Evolutionary conservation across 2,888 invertebrate genomes (phyloP), one percentile per base, ranked within the genome.

Genomic region (Cloeon dipterum): DNA sequence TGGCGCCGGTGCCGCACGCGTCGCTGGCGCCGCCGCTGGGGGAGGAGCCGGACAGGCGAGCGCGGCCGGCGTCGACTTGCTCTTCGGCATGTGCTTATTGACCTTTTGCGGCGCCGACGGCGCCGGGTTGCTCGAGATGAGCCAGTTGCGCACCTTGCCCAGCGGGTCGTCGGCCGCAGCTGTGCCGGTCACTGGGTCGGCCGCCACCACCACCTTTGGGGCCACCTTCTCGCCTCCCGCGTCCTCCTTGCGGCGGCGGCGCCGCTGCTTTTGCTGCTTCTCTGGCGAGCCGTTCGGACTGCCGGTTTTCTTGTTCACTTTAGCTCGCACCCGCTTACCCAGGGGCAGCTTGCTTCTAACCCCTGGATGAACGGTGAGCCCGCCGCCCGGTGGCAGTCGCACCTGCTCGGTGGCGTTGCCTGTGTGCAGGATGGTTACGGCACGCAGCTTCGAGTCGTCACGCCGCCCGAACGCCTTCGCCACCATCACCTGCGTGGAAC

Each of bases 341-440:
- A 86, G 66, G 29, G 86, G 86, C 40, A 86, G 65, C 58, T 85
- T 85, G 35, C 82, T 77, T 44, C 83, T 72, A 43, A 85, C 73
- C 42, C 78, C 59, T 1, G 65, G 85, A 51, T 88, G 85, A 3
- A 86, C 77, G 43, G 81, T 82, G 23, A 77, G 66, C 36, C 77
- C 72, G 42, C 74, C 77, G 42, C 65, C 65, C 39, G 64, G 60
- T 29, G 82, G 81, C 46, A 83, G 61, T 19, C 83, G 70, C 43
- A 83, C 83, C 43, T 83, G 82, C 62, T 85, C 85, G 41, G 83
- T 82, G 40, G 83, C 78, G 46, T 83, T 79, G 53, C 79, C 29
- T 14, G 29, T 82, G 66, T 85, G 85, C 51, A 85, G 79, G 55
- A 85, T 83, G 48, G 85, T 85, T 46, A 85, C 74, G 16, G 79